Evolutionary conservation across 2,888 invertebrate species (phyloP).

Genomic region (Protodeltote pygarga): DNA sequence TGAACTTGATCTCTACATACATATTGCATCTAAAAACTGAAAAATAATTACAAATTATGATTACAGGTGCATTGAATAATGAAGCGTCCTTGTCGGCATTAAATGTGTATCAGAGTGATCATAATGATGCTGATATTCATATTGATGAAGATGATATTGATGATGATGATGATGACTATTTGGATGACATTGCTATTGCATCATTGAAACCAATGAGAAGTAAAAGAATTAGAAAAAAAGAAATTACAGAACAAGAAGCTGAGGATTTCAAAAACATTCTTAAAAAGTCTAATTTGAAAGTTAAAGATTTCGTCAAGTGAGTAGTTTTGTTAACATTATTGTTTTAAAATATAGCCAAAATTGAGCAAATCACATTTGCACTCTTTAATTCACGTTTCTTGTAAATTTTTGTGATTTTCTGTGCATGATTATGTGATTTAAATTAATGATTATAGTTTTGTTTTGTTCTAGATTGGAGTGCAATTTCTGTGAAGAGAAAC

Average conservation of each 20-base stretch:
- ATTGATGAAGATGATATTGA: slow-evolving; percentile 45
- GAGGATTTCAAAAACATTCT: slow-evolving; percentile 67
- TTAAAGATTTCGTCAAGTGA: slow-evolving; percentile 73
- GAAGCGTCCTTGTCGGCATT: slow-evolving; percentile 59
- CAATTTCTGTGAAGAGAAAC: slow-evolving; percentile 65
- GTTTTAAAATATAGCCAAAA: no score
- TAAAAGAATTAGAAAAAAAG: slow-evolving; percentile 62
- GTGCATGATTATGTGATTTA: no score
- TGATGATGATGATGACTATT: slow-evolving; percentile 61
- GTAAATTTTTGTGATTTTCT: no score
- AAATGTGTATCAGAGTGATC: slow-evolving; percentile 39
- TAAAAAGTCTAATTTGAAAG: slow-evolving; percentile 68
- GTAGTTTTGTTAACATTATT: no score
- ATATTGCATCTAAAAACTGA: no score
- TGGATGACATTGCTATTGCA: slow-evolving; percentile 72
- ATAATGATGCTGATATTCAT: slow-evolving; percentile 40
- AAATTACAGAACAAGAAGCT: slow-evolving; percentile 57
- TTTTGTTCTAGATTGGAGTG: slow-evolving; percentile 67
- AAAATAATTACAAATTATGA: background rate
- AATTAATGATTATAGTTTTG: background rate
- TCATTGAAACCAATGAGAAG: slow-evolving; percentile 68
- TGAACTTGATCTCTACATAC: no score
- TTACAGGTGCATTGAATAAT: slow-evolving; percentile 65
- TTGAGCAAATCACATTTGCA: background rate
- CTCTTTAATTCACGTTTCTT: background rate